Evolutionary conservation across 2,113 vertebrate species (phyloP), one percentile per base, ranked within the genome.

Genomic region (Nannobrachium achirus): DNA sequence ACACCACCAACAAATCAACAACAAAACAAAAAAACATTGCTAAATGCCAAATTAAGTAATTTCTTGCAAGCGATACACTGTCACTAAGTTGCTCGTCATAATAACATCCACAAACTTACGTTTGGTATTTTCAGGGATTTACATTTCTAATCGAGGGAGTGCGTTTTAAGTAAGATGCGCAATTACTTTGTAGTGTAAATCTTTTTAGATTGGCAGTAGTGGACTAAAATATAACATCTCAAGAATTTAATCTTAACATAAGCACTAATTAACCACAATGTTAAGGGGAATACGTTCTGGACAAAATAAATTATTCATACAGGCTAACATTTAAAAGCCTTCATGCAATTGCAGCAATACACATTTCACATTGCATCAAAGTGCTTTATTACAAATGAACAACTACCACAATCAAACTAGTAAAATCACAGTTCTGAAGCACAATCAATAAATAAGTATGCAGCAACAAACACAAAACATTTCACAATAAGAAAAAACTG

Each of bases 311-410:
- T 82, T n/a, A 86, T 64, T 82, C 13, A 86, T 64, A 81, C 18
- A 44, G 50, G 65, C 72, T 77, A 84, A 87, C 79, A 86, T 88
- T 86, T 76, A 85, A 82, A 87, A 88, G 77, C 76, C 40, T 82
- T 86, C 92, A 93, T 93, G 92, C 92, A 90, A 49, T 62, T 89
- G 80, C 73, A 83, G 82, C 81, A 81, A 84, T 89, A 87, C 80
- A 91, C 77, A 68, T 81, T 89, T 91, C 82, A 90, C 88, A 88
- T 86, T 94, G 93, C 93, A 95, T 95, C 94, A 93, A 97, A 98
- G 96, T 96, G 95, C 93, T 93, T 91, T 84, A 92, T 94, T 93
- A 96, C 93, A 96, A 96, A 96, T 94, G 86, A 95, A 95, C 89
- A 93, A 84, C 71, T 75, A 93, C 94, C 92, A 94, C 93, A 93